A percentile compares a stretch with the other conserved stretches of the same genome.
These are phyloP conservation scores for Helostoma temminkii DNA, from an alignment of 2,797 vertebrate genomes.

Conservation along the genomic window DNA sequence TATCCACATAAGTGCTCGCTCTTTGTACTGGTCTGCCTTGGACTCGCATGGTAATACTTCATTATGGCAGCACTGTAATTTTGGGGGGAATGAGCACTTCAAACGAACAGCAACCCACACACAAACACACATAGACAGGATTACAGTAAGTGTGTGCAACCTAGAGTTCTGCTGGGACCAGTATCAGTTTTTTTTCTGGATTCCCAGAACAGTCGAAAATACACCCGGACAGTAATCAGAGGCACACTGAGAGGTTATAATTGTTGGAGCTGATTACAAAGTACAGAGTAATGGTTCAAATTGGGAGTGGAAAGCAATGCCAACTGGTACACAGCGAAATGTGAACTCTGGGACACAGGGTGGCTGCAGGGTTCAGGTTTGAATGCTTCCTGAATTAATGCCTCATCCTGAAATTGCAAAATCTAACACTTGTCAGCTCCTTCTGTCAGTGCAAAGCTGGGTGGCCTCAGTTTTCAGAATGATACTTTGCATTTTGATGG, in stretches of 20 bases:
- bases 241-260: slow-evolving; percentile 86
- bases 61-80: slow-evolving; percentile 86
- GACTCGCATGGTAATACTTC: slow-evolving; percentile 85
- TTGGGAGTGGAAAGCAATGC: slow-evolving; percentile 56
- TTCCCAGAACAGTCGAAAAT: slow-evolving; percentile 81
- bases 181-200: slow-evolving; percentile 67
- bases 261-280: slow-evolving; percentile 93
- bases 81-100: slow-evolving; percentile 81
- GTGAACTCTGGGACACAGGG: slow-evolving; percentile 56
- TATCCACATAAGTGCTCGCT: slow-evolving; percentile 27
- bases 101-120: slow-evolving; percentile 80
- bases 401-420: neutral
- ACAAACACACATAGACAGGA: slow-evolving; percentile 75
- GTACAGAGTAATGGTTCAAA: slow-evolving; percentile 74
- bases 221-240: slow-evolving; percentile 84
- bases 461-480: neutral
- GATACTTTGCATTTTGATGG: neutral
- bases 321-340: slow-evolving; percentile 53
- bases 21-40: slow-evolving; percentile 71
- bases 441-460: slow-evolving; percentile 1
- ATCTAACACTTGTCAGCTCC: slow-evolving; percentile 1
- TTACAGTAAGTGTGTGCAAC: slow-evolving; percentile 80
- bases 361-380: slow-evolving; percentile 34
- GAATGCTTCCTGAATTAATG: slow-evolving; percentile 8
- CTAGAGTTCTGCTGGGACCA: slow-evolving; percentile 78